phyloP scores from a whole-genome alignment of 64 coral and sea anemone species.

The Catalaphyllia jardinei region DNA sequence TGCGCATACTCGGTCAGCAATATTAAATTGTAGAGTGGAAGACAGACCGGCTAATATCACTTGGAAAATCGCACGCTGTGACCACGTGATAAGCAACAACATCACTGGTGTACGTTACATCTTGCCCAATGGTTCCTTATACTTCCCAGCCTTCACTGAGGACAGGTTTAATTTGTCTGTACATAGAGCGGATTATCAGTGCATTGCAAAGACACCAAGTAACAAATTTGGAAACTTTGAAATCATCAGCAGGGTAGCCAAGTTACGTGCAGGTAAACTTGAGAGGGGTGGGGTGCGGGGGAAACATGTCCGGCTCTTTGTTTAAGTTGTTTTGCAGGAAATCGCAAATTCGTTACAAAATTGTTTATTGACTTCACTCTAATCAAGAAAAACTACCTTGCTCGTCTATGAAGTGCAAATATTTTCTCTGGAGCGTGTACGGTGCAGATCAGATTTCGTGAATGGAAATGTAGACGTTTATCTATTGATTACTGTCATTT shows the following conservation, averaged over 20 bases:
- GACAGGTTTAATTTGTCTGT: constrained; percentile 50
- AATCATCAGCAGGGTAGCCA: constrained; percentile 62
- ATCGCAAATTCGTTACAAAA: no score
- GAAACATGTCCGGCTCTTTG: no score
- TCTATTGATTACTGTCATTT: no score
- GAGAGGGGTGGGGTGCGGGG: neutral
- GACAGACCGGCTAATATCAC: constrained; percentile 60
- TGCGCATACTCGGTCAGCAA: constrained; percentile 82
- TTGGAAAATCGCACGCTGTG: constrained; percentile 68
- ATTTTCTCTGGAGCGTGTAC: no score
- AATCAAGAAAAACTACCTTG: no score
- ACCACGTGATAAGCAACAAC: constrained; percentile 19
- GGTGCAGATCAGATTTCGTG: no score
- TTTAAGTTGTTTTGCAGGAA: no score
- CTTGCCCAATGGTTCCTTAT: constrained; percentile 69
- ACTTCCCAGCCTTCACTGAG: constrained; percentile 77
- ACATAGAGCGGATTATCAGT: constrained; percentile 76
- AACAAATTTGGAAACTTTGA: constrained; percentile 56
- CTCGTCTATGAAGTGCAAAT: no score
- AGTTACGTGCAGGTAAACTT: constrained; percentile 66
- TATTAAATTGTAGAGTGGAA: constrained; percentile 69
- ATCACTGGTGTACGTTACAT: constrained; percentile 76
- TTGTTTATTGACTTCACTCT: no score
- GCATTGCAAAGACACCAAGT: constrained; percentile 41
- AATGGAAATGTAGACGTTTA: no score